Evolutionary conservation across 2,113 vertebrate species (phyloP).

Genomic region (Rana temporaria): DNA sequence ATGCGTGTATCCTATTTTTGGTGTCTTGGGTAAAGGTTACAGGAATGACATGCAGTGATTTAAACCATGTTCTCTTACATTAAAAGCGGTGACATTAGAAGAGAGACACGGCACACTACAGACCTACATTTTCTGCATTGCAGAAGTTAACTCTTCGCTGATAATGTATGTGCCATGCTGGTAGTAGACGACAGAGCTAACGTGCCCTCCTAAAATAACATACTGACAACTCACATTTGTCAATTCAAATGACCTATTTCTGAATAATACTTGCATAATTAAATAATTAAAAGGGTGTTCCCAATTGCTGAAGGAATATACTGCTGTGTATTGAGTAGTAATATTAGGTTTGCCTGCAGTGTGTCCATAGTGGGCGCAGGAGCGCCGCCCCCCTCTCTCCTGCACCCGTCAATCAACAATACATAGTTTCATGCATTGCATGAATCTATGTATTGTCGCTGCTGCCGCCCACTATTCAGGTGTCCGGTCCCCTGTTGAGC

Average conservation of each 20-base stretch:
- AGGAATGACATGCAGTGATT: background rate
- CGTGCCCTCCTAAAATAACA: background rate
- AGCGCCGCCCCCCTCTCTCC: too few relatives aligned
- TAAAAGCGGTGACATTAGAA: conserved; percentile 1
- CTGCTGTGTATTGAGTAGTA: too few relatives aligned
- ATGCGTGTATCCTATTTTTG: background rate
- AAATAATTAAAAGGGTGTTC: background rate
- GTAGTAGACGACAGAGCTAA: too few relatives aligned
- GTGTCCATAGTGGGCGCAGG: too few relatives aligned
- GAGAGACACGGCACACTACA: background rate
- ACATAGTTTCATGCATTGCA: too few relatives aligned
- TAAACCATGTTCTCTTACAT: conserved; percentile 1
- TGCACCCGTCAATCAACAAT: too few relatives aligned
- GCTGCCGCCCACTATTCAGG: too few relatives aligned
- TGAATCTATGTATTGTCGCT: too few relatives aligned
- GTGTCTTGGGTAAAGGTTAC: conserved; percentile 6
- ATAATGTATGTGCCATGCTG: background rate
- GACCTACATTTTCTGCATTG: conserved; percentile 24
- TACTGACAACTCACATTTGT: background rate
- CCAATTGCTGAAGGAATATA: too few relatives aligned
- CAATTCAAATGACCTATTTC: background rate
- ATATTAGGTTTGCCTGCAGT: too few relatives aligned
- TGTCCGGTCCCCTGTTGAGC: too few relatives aligned
- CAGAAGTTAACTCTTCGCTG: conserved; percentile 5
- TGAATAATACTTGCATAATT: background rate